Evolutionary conservation across 2,888 invertebrate species (phyloP).

Genomic region (Fragum whitleyi): DNA sequence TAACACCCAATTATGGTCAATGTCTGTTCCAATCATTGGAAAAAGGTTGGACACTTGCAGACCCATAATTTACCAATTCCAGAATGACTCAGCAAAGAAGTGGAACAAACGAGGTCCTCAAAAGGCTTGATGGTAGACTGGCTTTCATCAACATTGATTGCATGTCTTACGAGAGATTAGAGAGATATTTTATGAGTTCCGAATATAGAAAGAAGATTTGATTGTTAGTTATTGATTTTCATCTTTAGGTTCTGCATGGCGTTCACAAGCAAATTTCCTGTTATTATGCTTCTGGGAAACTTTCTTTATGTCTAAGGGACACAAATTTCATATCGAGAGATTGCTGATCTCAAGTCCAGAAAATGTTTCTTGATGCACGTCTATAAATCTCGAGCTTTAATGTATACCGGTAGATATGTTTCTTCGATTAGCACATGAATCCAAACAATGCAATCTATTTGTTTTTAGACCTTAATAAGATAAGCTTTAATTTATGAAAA

Average conservation of each 20-base stretch:
- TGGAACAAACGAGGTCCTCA: slow-evolving; percentile 4
- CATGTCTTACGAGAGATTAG: slow-evolving; percentile 30
- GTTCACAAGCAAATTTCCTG: neutral
- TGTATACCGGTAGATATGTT: too few relatives aligned
- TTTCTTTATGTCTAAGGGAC: neutral
- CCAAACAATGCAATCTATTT: too few relatives aligned
- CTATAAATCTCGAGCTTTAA: too few relatives aligned
- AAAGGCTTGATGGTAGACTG: slow-evolving; percentile 20
- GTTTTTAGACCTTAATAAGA: too few relatives aligned
- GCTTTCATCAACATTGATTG: slow-evolving; percentile 30
- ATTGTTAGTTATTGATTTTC: slow-evolving; percentile 27
- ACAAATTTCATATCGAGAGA: neutral
- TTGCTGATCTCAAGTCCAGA: too few relatives aligned
- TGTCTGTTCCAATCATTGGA: slow-evolving; percentile 3
- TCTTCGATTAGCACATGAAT: too few relatives aligned
- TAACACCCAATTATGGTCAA: neutral
- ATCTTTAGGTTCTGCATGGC: neutral
- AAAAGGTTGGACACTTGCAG: neutral
- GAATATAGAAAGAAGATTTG: slow-evolving; percentile 25
- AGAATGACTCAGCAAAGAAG: slow-evolving; percentile 14
- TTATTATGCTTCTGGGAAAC: neutral
- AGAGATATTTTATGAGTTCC: slow-evolving; percentile 23
- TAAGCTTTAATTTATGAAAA: too few relatives aligned
- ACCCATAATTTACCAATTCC: slow-evolving; percentile 20
- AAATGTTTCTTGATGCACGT: too few relatives aligned